A percentile compares a stretch with the other conserved stretches of the same genome.
Conservation (phyloP, 35 echinoderm and acorn worm species). For the Ophioderma brevispina region DNA sequence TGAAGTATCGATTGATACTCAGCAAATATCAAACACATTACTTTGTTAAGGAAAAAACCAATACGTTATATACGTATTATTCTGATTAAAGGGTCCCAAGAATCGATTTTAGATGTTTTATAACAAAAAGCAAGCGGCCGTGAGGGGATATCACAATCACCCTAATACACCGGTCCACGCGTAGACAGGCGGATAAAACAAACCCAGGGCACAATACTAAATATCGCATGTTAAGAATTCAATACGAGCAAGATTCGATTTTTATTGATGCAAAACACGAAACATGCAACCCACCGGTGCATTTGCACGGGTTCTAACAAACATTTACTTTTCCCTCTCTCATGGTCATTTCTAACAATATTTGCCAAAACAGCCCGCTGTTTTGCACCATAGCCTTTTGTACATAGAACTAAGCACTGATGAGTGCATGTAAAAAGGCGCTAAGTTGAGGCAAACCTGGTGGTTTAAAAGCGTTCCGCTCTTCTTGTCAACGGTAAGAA, state of each 20-base stretch:
- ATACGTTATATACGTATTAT: not conserved
- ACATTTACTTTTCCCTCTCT: conserved; percentile 3
- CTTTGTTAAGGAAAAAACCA: not conserved
- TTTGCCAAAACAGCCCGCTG: not conserved
- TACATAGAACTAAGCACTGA: not conserved
- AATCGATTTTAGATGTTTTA: not conserved
- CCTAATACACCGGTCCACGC: not conserved
- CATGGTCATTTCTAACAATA: conserved; percentile 3
- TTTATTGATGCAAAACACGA: conserved; percentile 4
- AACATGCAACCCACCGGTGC: not conserved
- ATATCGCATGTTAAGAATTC: not conserved
- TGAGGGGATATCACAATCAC: not conserved
- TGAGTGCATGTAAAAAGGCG: not conserved
- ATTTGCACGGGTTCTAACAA: not conserved
- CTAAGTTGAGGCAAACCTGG: not conserved
- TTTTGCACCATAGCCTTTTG: not conserved
- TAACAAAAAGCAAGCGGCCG: not conserved
- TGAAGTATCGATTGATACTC: not conserved
- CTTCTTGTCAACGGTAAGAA: not conserved
- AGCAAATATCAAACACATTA: not conserved
- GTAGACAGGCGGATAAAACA: not conserved
- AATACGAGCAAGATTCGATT: not conserved
- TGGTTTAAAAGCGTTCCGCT: not conserved
- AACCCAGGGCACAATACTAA: not conserved
- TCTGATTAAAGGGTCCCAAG: not conserved